Base-by-base conservation (phyloP, 2,888 invertebrate genomes). In the Spisula subtruncata region DNA sequence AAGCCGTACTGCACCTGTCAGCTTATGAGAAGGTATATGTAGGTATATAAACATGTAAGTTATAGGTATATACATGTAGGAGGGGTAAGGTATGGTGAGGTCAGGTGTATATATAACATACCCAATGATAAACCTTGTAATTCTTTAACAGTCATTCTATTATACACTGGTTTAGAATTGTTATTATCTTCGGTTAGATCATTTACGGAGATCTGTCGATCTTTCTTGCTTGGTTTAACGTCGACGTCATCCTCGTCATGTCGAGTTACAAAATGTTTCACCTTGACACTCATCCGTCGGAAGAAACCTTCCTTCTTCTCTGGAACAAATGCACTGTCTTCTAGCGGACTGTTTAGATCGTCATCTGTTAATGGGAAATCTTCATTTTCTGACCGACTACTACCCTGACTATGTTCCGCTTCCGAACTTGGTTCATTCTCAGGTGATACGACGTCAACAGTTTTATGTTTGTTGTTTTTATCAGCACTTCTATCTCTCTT, bases 171-270 rank as follows among this genome's bases (percentile, higher is more conserved):
- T 86, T 94, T 94, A 83, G 90, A 91, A 29, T 90, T 91, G 82
- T 94, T 92, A 32, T 90, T 91, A 75, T 95, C 95, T 82, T 94
- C 94, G 29, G 94, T 94, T 54, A 96, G 91, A 88, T 96, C 96
- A 85, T 95, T 88, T 41, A 96, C 94, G 48, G 94, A 94, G 25
- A 95, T 91, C 48, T 46, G 20, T 29, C 32, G 29, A 29, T 93
- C 91, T 75, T 91, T 91, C 46, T 83, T 93, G 89, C 83, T 90
- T 18, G 56, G 66, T 71, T 89, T 86, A 29, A 81, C 86, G 18
- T 88, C 90, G 0, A 87, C 90, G 48, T 94, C 94, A 18, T 94
- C 93, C 41, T 92, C 83, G 20, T 93, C 93, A 81, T 92, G 90
- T 35, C 91, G 86, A n/a, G 89, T 86, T 56, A 92, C 90, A 12